A percentile compares a stretch with the other conserved stretches of the same genome.
These are phyloP conservation scores for Jordanella pulchra DNA, from an alignment of 2,797 vertebrate genomes.

Conservation along the genomic window DNA sequence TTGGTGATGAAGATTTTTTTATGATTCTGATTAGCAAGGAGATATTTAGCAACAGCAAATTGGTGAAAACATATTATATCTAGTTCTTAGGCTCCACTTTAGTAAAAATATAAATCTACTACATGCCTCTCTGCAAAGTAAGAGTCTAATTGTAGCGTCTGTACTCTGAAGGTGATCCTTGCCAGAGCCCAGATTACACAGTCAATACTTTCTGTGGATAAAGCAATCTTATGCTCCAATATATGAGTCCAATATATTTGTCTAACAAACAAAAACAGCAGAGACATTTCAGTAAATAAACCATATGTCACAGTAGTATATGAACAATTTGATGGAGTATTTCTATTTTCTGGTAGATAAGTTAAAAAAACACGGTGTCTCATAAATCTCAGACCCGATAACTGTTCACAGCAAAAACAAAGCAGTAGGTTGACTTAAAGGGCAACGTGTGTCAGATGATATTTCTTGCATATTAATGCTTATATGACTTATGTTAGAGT, in stretches of 20 bases:
- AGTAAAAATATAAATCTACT: neutral
- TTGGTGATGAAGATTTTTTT: too few relatives aligned
- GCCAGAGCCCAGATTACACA: neutral
- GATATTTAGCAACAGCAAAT: neutral
- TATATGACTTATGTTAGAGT: neutral
- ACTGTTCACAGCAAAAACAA: neutral
- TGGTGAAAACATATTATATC: neutral
- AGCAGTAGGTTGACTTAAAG: neutral
- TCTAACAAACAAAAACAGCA: neutral
- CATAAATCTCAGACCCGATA: neutral
- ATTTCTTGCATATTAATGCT: neutral
- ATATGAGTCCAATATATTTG: neutral
- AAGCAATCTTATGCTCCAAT: neutral
- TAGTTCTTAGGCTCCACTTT: neutral
- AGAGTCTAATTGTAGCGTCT: neutral
- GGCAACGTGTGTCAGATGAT: neutral
- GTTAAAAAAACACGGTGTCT: neutral
- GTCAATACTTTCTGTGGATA: neutral
- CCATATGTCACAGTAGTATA: neutral
- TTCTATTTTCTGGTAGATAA: neutral
- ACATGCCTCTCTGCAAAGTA: neutral
- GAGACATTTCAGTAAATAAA: neutral
- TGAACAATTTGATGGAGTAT: neutral
- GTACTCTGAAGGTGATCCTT: neutral
- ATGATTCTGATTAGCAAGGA: neutral